phyloP scores from a whole-genome alignment of 1,140 invertebrate genomes.

The Onthophagus taurus region DNA sequence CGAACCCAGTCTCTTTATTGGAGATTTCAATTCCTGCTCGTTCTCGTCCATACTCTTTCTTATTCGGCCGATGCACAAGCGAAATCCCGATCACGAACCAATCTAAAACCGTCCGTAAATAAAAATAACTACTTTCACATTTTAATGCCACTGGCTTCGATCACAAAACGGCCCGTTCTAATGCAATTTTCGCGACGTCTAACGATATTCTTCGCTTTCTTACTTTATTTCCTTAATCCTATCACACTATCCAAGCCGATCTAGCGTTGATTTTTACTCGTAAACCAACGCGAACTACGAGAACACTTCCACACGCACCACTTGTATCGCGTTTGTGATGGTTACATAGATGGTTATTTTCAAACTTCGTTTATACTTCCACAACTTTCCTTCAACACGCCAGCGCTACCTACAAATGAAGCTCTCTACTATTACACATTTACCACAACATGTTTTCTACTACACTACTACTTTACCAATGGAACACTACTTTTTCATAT shows the following conservation, averaged over 20 bases:
- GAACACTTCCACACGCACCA: conserved; percentile 4
- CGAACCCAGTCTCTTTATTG: conserved; percentile 66
- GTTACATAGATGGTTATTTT: conserved; percentile 14
- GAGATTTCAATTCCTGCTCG: conserved; percentile 59
- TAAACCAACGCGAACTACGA: conserved; percentile 3
- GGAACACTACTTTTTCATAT: no score
- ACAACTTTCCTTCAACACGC: no score
- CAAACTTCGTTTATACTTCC: conserved; percentile 12
- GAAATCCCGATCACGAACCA: conserved; percentile 11
- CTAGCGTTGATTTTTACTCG: background rate
- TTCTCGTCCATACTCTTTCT: conserved; percentile 59
- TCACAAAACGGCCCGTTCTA: conserved; percentile 3
- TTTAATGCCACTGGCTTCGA: conserved; percentile 11
- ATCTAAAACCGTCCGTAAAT: conserved; percentile 17
- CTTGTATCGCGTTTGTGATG: conserved; percentile 9
- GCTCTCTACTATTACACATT: no score
- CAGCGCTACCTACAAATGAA: no score
- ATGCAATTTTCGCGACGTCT: background rate
- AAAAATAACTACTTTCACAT: conserved; percentile 24
- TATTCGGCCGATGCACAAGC: conserved; percentile 13
- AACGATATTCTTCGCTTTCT: background rate
- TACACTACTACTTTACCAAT: no score
- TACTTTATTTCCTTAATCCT: conserved; percentile 2
- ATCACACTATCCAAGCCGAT: background rate
- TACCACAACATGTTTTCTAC: no score